Conservation (phyloP, 2,888 invertebrate genomes). For the Andrena marginata region DNA sequence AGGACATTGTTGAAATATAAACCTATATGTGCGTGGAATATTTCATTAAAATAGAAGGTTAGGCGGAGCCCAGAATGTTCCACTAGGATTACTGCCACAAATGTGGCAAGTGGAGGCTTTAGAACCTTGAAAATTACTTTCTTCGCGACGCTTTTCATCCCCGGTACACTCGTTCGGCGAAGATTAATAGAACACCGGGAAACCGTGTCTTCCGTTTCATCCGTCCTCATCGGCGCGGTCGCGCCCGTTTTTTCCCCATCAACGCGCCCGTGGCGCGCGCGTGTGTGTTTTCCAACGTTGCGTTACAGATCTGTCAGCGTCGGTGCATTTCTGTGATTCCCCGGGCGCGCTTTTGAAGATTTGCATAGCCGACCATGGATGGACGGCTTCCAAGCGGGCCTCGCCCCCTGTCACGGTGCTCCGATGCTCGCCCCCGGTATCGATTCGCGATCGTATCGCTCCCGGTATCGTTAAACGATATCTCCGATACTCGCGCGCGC, state of each 20-base stretch:
- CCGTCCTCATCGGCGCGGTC: constrained; percentile 18
- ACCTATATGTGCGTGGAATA: too few species aligned
- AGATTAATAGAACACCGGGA: constrained; percentile 40
- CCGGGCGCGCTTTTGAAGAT: constrained; percentile 40
- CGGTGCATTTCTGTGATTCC: constrained; percentile 45
- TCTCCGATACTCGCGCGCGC: constrained; percentile 42
- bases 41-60: too few species aligned
- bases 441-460: constrained; percentile 47
- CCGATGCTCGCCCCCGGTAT: constrained; percentile 25
- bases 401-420: constrained; percentile 22
- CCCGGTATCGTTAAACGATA: constrained; percentile 66
- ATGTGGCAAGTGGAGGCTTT: too few species aligned
- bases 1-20: too few species aligned
- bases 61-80: too few species aligned
- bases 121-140: constrained; percentile 30
- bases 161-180: background rate
- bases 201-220: constrained; percentile 12
- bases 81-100: too few species aligned
- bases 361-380: constrained; percentile 9
- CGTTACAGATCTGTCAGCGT: constrained; percentile 29
- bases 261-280: background rate
- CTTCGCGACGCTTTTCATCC: constrained; percentile 5
- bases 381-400: background rate
- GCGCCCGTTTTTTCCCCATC: background rate
- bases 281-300: constrained; percentile 6